Conservation (phyloP, 35 echinoderm and acorn worm species). For the Hemicentrotus pulcherrimus region DNA sequence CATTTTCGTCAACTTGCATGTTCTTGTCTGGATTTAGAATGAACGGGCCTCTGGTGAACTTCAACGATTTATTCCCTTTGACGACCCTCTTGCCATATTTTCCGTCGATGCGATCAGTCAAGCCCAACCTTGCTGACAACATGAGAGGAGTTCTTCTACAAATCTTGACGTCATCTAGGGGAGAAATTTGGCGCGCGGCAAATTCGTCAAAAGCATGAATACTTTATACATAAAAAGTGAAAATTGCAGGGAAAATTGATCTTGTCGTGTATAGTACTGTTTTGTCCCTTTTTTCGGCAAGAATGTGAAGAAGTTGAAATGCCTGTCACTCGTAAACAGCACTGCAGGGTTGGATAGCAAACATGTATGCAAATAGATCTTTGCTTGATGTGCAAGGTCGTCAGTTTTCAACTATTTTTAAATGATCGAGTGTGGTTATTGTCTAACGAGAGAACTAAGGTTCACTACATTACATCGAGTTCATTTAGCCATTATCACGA, state of each 20-base stretch:
- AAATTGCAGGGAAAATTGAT: neutral
- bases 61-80: neutral
- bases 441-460: neutral
- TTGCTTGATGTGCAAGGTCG: neutral
- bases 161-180: constrained; percentile 3
- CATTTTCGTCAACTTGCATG: neutral
- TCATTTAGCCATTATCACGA: neutral
- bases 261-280: neutral
- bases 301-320: neutral
- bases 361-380: neutral
- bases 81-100: neutral
- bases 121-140: neutral
- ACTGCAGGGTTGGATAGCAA: neutral
- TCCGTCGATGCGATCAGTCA: neutral
- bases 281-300: neutral
- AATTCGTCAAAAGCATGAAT: constrained; percentile 12
- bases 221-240: neutral
- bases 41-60: neutral
- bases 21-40: neutral
- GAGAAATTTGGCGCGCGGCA: neutral
- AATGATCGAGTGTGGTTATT: neutral
- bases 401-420: neutral
- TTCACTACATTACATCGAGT: neutral
- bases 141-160: constrained; percentile 1
- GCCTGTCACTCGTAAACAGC: neutral